Evolutionary conservation across 2,113 vertebrate genomes (phyloP).

Genomic region (Jacana jacana): DNA sequence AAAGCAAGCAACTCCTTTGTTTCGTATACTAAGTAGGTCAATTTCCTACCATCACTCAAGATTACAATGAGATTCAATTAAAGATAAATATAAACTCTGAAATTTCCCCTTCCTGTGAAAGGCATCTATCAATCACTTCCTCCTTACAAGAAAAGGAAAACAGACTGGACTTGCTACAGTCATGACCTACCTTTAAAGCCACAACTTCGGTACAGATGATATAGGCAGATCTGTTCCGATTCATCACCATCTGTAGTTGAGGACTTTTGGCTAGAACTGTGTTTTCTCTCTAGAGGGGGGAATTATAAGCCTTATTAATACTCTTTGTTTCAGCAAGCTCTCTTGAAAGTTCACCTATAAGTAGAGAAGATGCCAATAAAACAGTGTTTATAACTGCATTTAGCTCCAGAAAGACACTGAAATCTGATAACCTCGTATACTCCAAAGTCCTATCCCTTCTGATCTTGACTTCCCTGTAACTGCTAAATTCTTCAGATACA

Average conservation of each 20-base stretch:
- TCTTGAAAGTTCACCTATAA: not conserved
- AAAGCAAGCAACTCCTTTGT: not conserved
- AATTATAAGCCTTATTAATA: not conserved
- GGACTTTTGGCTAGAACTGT: not conserved
- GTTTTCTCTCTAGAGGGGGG: slow-evolving; percentile 59
- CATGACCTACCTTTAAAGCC: slow-evolving; percentile 83
- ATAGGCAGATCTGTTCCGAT: slow-evolving; percentile 87
- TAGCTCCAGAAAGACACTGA: not conserved
- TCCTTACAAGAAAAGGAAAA: not conserved
- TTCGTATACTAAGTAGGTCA: not conserved
- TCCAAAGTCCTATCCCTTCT: not conserved
- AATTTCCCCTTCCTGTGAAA: not conserved
- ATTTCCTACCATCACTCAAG: not conserved
- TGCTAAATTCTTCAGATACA: not conserved
- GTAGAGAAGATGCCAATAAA: not conserved
- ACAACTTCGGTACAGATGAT: slow-evolving; percentile 80
- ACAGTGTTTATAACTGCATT: not conserved
- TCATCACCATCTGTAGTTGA: slow-evolving; percentile 40
- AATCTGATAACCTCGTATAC: not conserved
- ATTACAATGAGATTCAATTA: not conserved
- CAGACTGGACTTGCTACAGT: not conserved
- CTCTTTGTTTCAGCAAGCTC: not conserved
- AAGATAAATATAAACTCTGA: not conserved
- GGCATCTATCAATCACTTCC: not conserved
- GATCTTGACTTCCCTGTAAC: not conserved